phyloP scores from a whole-genome alignment of 37 sponge, comb jelly and placozoan species.

The Corticium candelabrum region DNA sequence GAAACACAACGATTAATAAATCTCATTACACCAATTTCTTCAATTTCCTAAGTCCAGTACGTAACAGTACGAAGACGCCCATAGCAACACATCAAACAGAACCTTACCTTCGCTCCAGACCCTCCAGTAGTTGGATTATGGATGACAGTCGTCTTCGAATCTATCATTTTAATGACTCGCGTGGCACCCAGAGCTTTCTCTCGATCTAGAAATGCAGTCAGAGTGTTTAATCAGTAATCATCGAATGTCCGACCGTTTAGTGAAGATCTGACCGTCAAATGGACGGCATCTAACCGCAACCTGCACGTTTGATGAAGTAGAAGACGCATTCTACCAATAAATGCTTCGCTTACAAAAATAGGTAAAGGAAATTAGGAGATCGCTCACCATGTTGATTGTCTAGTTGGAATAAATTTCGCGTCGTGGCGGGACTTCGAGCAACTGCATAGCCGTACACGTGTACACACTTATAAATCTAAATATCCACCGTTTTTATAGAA shows the following conservation, averaged over 20 bases:
- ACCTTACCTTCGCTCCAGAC: not conserved
- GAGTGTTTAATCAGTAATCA: not conserved
- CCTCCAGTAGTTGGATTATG: slow-evolving; percentile 6
- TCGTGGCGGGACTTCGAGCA: too few species aligned
- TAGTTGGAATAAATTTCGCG: too few species aligned
- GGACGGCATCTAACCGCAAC: slow-evolving; percentile 9
- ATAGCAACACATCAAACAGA: too few species aligned
- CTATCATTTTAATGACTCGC: slow-evolving; percentile 8
- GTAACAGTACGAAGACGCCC: too few species aligned
- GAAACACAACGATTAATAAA: not conserved
- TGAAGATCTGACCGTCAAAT: not conserved
- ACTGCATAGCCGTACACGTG: too few species aligned
- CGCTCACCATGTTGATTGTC: too few species aligned
- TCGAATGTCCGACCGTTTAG: not conserved
- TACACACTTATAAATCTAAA: too few species aligned
- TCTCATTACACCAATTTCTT: not conserved
- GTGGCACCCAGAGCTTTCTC: not conserved
- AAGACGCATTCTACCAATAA: too few species aligned
- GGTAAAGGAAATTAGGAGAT: too few species aligned
- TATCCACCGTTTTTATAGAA: too few species aligned
- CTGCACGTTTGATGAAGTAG: slow-evolving; percentile 1
- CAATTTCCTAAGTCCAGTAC: too few species aligned
- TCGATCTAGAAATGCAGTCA: not conserved
- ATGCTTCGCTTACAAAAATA: too few species aligned
- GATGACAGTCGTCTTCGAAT: not conserved